These are phyloP conservation scores for Dendrolimus kikuchii DNA, from an alignment of 1,140 invertebrate species.

Conservation along the genomic window DNA sequence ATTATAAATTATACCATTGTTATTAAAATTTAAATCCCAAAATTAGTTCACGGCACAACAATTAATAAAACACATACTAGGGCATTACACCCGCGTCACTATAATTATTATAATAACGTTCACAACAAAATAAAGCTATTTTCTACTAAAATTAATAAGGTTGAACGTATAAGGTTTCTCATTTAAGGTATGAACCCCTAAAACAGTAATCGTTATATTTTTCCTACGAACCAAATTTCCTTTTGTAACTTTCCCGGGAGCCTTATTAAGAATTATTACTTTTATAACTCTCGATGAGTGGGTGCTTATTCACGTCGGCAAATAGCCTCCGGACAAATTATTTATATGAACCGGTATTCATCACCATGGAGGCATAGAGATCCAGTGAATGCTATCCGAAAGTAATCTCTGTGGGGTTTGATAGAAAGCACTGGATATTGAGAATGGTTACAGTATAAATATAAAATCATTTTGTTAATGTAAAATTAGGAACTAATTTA, in stretches of 20 bases:
- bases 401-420: slow-evolving; percentile 50
- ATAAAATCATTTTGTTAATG: no score
- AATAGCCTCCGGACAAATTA: slow-evolving; percentile 45
- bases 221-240: neutral
- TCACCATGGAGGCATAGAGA: slow-evolving; percentile 49
- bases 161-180: no score
- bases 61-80: no score
- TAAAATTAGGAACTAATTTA: no score
- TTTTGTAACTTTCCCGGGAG: slow-evolving; percentile 1
- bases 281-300: slow-evolving; percentile 19
- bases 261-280: slow-evolving; percentile 32
- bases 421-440: slow-evolving; percentile 26
- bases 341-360: slow-evolving; percentile 56
- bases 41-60: no score
- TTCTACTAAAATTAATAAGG: no score
- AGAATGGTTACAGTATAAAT: slow-evolving; percentile 5
- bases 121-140: no score
- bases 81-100: no score
- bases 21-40: neutral
- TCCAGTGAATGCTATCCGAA: slow-evolving; percentile 50
- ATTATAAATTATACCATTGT: no score
- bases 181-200: no score
- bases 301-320: slow-evolving; percentile 21
- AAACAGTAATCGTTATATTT: no score
- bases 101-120: neutral